Evolutionary conservation across 2,113 vertebrate species (phyloP).

Genomic region (Daboia siamensis): DNA sequence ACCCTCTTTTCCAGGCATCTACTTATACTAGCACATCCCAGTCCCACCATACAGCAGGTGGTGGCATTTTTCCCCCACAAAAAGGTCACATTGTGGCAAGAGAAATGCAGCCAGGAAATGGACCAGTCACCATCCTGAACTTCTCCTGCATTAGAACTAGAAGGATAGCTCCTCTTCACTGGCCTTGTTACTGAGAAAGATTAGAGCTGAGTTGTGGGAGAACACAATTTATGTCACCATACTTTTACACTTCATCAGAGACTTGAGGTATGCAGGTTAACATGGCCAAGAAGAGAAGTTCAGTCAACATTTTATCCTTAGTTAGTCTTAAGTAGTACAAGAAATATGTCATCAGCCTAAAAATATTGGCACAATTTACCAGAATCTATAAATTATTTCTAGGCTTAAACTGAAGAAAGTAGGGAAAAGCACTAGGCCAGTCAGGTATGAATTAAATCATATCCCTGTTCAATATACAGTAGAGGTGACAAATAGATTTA

Average conservation of each 20-base stretch:
- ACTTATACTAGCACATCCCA: not conserved
- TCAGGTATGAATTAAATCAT: too few species aligned
- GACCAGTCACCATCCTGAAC: not conserved
- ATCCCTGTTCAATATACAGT: too few species aligned
- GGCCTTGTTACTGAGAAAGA: not conserved
- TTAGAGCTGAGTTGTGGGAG: not conserved
- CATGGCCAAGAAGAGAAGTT: not conserved
- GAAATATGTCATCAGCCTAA: constrained; percentile 23
- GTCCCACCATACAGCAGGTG: not conserved
- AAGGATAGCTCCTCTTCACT: not conserved
- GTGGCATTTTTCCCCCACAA: not conserved
- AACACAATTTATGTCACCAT: not conserved
- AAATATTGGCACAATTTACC: not conserved
- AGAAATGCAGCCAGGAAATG: not conserved
- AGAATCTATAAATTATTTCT: constrained; percentile 22
- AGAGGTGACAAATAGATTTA: too few species aligned
- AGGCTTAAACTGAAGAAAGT: too few species aligned
- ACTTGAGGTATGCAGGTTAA: not conserved
- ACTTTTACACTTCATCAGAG: not conserved
- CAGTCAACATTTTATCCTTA: not conserved
- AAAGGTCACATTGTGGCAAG: not conserved
- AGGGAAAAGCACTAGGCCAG: too few species aligned
- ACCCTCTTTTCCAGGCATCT: not conserved
- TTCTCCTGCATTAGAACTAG: not conserved
- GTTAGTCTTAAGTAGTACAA: not conserved